phyloP scores from a whole-genome alignment of 2,888 invertebrate genomes.

The Gordius sp. region DNA sequence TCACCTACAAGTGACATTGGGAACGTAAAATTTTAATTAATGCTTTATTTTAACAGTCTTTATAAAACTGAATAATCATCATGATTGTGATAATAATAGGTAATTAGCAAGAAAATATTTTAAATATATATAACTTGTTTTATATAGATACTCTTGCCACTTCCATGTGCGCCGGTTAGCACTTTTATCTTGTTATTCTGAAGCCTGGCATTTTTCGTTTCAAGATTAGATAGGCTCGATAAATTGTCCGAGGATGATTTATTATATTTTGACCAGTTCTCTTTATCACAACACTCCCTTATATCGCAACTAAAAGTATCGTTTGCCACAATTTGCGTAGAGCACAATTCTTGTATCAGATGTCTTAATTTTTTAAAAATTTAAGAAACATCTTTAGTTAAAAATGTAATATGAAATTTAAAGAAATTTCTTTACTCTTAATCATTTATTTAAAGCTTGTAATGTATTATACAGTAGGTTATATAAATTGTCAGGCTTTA shows the following conservation, averaged over 20 bases:
- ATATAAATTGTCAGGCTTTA: too few species aligned
- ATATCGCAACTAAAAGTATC: conserved; percentile 30
- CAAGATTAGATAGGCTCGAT: not conserved
- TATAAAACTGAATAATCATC: too few species aligned
- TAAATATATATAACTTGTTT: conserved; percentile 38
- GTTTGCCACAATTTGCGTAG: conserved; percentile 45
- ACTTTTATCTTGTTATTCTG: conserved; percentile 39
- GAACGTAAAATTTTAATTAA: too few species aligned
- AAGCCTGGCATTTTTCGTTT: not conserved
- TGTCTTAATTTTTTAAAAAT: conserved; percentile 36
- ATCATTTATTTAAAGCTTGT: not conserved
- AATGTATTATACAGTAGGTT: not conserved
- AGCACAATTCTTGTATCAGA: conserved; percentile 44
- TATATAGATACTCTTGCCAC: conserved; percentile 68
- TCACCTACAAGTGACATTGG: too few species aligned
- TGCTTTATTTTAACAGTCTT: too few species aligned
- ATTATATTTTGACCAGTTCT: not conserved
- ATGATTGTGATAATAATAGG: too few species aligned
- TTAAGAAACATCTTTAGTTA: not conserved
- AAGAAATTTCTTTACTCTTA: not conserved
- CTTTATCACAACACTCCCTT: not conserved
- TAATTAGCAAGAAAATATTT: too few species aligned
- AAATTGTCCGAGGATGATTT: not conserved
- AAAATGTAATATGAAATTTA: not conserved
- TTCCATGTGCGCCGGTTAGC: conserved; percentile 62